Conservation (phyloP, 2,888 invertebrate species). For the Dolichopus griseipennis region DNA sequence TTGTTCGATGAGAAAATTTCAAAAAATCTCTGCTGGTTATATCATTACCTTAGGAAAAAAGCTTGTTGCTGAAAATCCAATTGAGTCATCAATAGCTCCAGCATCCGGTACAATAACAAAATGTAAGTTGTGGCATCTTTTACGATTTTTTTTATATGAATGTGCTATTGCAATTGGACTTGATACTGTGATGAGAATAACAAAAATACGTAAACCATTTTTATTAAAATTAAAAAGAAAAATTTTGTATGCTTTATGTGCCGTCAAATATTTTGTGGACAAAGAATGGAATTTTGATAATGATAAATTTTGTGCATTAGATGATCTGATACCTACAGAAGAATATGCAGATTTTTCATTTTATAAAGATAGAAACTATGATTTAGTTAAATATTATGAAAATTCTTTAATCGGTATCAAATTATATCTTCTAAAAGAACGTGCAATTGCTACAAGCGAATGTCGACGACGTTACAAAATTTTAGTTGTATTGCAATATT, state of each 20-base stretch:
- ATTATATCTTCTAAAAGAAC: not conserved
- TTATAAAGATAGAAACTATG: not conserved
- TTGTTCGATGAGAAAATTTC: constrained; percentile 62
- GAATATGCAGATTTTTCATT: constrained; percentile 11
- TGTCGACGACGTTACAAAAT: not conserved
- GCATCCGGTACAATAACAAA: constrained; percentile 53
- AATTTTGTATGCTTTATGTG: not conserved
- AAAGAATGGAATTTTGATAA: constrained; percentile 53
- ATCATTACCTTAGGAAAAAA: constrained; percentile 51
- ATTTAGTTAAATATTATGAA: not conserved
- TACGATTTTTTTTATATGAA: constrained; percentile 44
- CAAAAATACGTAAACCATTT: not conserved
- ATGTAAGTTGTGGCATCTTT: constrained; percentile 53
- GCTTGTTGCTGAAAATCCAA: constrained; percentile 50
- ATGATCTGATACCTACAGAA: constrained; percentile 15
- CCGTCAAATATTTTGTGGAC: constrained; percentile 50
- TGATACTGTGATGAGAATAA: not conserved
- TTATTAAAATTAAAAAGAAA: not conserved
- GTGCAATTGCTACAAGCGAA: not conserved
- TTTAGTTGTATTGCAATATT: not conserved
- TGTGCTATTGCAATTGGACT: not conserved
- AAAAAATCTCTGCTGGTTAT: constrained; percentile 57
- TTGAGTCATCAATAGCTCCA: constrained; percentile 62
- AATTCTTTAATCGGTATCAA: not conserved
- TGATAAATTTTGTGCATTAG: constrained; percentile 42